phyloP scores from a whole-genome alignment of 2,888 invertebrate genomes.

The Heterodera filipjevi region DNA sequence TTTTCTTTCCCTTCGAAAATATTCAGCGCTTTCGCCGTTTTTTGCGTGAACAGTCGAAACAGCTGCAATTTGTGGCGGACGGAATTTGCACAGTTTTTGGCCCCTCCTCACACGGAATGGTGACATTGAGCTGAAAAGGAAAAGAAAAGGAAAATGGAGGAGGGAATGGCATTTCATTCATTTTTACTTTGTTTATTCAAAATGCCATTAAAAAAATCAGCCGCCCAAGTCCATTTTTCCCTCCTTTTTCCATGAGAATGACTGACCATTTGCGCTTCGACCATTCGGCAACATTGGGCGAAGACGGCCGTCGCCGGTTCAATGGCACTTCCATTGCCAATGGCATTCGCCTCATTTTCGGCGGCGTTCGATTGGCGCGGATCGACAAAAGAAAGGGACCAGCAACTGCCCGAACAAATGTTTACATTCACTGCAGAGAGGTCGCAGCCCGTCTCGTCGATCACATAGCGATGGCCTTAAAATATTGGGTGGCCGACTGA shows the following conservation, averaged over 20 bases:
- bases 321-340: neutral
- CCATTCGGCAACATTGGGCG: slow-evolving; percentile 11
- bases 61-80: slow-evolving; percentile 15
- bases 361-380: slow-evolving; percentile 2
- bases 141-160: neutral
- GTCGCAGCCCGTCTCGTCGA: slow-evolving; percentile 18
- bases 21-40: neutral
- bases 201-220: no score
- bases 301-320: neutral
- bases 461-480: slow-evolving; percentile 11
- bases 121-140: neutral
- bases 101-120: neutral
- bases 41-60: slow-evolving; percentile 13
- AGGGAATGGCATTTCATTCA: no score
- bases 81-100: neutral
- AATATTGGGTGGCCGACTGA: neutral
- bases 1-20: neutral
- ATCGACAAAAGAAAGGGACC: slow-evolving; percentile 13
- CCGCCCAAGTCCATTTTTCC: neutral
- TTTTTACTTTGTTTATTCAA: no score
- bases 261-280: slow-evolving; percentile 17
- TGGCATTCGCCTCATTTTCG: neutral
- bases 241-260: neutral
- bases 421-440: slow-evolving; percentile 13
- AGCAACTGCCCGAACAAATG: slow-evolving; percentile 16